These are phyloP conservation scores for Aphidius colemani DNA, from an alignment of 2,888 invertebrate species.

Conservation along the genomic window DNA sequence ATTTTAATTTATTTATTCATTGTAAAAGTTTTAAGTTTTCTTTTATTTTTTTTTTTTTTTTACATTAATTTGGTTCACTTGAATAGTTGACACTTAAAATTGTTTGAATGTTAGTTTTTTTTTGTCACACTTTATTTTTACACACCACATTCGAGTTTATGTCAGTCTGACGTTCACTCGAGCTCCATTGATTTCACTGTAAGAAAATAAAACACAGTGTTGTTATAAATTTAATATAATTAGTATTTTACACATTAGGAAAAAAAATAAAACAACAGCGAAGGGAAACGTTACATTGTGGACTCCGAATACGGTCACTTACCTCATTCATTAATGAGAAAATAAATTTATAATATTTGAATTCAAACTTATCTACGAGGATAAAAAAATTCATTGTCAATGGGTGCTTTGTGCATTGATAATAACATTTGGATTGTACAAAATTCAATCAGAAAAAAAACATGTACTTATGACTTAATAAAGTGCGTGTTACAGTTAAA, in stretches of 20 bases:
- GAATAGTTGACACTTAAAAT: slow-evolving; percentile 16
- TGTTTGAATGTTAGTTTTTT: slow-evolving; percentile 24
- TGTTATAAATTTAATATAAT: background rate
- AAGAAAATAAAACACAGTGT: slow-evolving; percentile 31
- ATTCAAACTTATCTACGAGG: slow-evolving; percentile 12
- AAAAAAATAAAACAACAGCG: slow-evolving; percentile 20
- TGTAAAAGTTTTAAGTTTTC: slow-evolving; percentile 14
- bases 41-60: slow-evolving; percentile 13
- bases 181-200: slow-evolving; percentile 53
- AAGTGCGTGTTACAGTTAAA: background rate
- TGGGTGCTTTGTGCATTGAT: slow-evolving; percentile 4
- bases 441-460: background rate
- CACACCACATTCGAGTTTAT: slow-evolving; percentile 50
- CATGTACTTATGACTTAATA: slow-evolving; percentile 16
- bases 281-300: slow-evolving; percentile 30
- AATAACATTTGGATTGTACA: background rate
- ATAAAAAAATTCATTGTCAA: background rate
- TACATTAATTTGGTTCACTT: slow-evolving; percentile 23
- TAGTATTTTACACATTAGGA: background rate
- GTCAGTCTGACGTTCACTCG: slow-evolving; percentile 38
- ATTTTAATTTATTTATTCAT: background rate
- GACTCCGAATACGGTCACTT: slow-evolving; percentile 51
- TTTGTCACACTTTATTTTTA: slow-evolving; percentile 36
- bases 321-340: slow-evolving; percentile 35
- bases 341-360: slow-evolving; percentile 4